Conservation (phyloP, 2,113 vertebrate species). For the Catharus fuscescens region DNA sequence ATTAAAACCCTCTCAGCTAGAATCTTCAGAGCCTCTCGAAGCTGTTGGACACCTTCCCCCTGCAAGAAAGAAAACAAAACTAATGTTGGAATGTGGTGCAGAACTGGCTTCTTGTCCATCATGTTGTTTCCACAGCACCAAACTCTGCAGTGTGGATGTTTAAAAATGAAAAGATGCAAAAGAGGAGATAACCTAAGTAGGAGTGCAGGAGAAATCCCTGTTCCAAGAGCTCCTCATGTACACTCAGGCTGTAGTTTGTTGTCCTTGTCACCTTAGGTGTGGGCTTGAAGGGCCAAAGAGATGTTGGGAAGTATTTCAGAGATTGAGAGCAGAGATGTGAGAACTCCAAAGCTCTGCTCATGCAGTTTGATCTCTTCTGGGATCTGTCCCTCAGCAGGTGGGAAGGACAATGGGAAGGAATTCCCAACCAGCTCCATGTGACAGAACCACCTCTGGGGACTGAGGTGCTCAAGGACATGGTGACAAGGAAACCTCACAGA, state of each 20-base stretch:
- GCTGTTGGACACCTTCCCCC: conserved; percentile 91
- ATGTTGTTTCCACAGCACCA: background rate
- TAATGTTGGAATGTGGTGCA: background rate
- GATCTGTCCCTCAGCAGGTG: background rate
- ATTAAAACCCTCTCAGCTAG: conserved; percentile 95
- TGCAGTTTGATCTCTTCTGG: background rate
- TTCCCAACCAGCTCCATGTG: background rate
- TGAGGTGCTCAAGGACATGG: background rate
- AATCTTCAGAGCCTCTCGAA: conserved; percentile 97
- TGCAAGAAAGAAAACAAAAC: conserved; percentile 29
- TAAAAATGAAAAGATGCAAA: background rate
- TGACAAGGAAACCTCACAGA: background rate
- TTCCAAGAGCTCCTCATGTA: background rate
- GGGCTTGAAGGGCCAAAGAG: background rate
- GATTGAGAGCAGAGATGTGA: background rate
- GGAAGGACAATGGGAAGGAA: background rate
- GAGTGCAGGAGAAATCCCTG: background rate
- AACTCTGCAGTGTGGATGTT: background rate
- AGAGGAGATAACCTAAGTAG: background rate
- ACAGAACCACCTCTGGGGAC: background rate
- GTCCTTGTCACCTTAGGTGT: background rate
- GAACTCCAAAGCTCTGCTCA: background rate
- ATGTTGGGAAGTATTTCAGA: background rate
- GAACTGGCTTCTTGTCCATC: background rate
- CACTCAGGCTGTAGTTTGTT: background rate